Evolutionary conservation across 2,113 vertebrate genomes (phyloP).

Genomic region (Monarcha castaneiventris): DNA sequence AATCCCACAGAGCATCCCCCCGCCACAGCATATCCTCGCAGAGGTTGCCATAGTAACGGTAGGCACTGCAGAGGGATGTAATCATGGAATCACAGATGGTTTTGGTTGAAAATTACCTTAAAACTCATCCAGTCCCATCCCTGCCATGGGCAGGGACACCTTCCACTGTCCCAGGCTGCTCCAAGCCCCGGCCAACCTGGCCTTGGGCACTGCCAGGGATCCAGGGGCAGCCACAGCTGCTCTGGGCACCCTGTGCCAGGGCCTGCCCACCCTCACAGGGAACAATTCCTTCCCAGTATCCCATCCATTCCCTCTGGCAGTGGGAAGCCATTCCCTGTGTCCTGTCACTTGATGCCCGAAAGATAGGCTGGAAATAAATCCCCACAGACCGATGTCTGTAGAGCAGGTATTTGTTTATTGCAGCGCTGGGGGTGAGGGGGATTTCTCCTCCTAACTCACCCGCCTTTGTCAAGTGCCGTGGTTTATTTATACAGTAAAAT

Average conservation of each 20-base stretch:
- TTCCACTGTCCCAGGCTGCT: accelerated
- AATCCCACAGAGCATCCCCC: background rate
- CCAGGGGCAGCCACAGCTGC: background rate
- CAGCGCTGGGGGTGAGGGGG: too few species aligned
- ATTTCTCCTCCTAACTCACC: too few species aligned
- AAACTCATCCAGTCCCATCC: background rate
- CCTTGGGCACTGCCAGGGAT: background rate
- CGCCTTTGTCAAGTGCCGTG: too few species aligned
- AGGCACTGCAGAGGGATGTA: background rate
- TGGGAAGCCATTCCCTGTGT: background rate
- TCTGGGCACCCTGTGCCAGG: background rate
- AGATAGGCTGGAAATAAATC: too few species aligned
- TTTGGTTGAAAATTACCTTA: background rate
- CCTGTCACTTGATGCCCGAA: background rate
- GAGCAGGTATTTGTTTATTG: too few species aligned
- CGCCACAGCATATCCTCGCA: background rate
- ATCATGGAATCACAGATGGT: background rate
- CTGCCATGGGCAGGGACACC: too few species aligned
- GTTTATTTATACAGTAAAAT: too few species aligned
- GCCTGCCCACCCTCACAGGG: accelerated
- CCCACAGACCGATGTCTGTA: too few species aligned
- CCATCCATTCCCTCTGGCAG: accelerated
- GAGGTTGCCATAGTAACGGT: constrained; percentile 20
- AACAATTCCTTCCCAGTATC: background rate
- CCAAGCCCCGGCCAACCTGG: background rate